Base-by-base conservation (phyloP, 2,797 vertebrate species). In the Cossypha heuglini region DNA sequence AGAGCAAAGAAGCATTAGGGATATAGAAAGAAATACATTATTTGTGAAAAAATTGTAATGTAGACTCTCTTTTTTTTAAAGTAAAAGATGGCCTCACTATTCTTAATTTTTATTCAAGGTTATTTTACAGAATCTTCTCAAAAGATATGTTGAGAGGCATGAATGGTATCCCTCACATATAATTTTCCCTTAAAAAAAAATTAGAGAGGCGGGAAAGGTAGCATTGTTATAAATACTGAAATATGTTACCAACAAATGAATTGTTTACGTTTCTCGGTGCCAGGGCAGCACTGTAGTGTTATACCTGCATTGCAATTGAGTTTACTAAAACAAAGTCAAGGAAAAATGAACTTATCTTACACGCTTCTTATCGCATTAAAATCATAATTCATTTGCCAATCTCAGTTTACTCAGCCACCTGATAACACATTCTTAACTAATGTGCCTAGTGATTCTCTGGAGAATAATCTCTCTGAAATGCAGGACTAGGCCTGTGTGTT, bases 351-450 rank as follows among this genome's bases (percentile, higher is more conserved):
- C 40, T 92, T 88, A 55, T 24, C 16, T 94, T 96, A 74, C 84
- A 94, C 37, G 55, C 16, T 93, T 94, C 69, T 89, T 78, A 45
- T 94, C 42, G 66, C 73, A 91, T 93, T 97, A 93, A 94, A 90
- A 88, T 86, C 22, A 24, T 57, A 85, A 83, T 89, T 92, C n/a
- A 28, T 83, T 86, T 72, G 6, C 12, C 17, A 58, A 11, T 76
- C 54, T 84, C 67, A 78, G 69, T 77, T 85, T 93, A 38, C 33
- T 79, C 51, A 86, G 26, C 11, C 14, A 72, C 25, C 33, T 3
- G 3, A 45, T 54, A 90, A 63, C 38, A 40, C 11, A 17, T 64
- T 77, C 35, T 91, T 74, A 77, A 68, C 57, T 59, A 88, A 91
- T 33, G 18, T 26, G 75, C 37, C 51, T 64, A 13, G 57, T 37